Percentiles rank a stretch among this genome's conserved stretches.
phyloP scores from a whole-genome alignment of 1,140 invertebrate genomes.

The Thalassaphorura encarpata region DNA sequence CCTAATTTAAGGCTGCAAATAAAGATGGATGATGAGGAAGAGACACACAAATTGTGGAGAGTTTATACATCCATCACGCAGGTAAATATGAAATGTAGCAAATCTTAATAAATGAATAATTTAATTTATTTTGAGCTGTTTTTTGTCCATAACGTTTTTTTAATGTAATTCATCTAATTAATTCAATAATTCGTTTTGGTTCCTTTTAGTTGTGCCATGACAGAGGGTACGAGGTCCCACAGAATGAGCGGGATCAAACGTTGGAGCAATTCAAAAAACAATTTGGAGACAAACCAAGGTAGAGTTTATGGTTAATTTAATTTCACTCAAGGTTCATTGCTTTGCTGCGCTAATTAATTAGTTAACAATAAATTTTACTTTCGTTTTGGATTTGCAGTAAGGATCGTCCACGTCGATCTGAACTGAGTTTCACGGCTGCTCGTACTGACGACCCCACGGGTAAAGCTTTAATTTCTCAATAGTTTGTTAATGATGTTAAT shows the following conservation, averaged over 20 bases:
- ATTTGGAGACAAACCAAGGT: slow-evolving; percentile 95
- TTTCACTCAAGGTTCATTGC: neutral
- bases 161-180: too few species aligned
- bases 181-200: too few species aligned
- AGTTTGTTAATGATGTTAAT: too few species aligned
- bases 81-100: too few species aligned
- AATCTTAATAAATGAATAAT: too few species aligned
- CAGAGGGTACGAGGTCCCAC: slow-evolving; percentile 86
- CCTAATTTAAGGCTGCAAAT: too few species aligned
- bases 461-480: too few species aligned
- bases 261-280: slow-evolving; percentile 95
- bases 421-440: slow-evolving; percentile 91
- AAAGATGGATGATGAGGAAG: slow-evolving; percentile 98
- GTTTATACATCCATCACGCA: slow-evolving; percentile 98
- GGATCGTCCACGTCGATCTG: slow-evolving; percentile 74
- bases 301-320: slow-evolving; percentile 13
- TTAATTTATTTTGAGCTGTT: neutral
- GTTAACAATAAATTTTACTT: too few species aligned
- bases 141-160: neutral
- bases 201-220: slow-evolving; percentile 67
- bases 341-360: neutral
- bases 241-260: slow-evolving; percentile 96
- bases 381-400: slow-evolving; percentile 55
- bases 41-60: slow-evolving; percentile 97
- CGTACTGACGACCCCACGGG: slow-evolving; percentile 98